A percentile compares a stretch with the other conserved stretches of the same genome.
Evolutionary conservation across 2,888 invertebrate species (phyloP).

Genomic region (Rugalucina vietnamica): DNA sequence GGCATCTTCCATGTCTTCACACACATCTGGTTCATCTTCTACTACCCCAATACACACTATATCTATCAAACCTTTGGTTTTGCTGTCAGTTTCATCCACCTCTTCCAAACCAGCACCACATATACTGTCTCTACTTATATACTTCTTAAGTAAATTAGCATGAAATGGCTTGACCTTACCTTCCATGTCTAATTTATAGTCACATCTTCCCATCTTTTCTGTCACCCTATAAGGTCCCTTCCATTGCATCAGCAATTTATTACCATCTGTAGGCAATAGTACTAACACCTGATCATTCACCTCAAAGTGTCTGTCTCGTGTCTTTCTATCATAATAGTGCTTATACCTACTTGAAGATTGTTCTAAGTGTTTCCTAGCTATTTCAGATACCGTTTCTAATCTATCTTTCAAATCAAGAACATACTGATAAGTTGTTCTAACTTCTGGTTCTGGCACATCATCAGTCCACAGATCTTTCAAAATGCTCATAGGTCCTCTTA

Average conservation of each 20-base stretch:
- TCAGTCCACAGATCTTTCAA: slow-evolving; percentile 18
- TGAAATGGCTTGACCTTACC: slow-evolving; percentile 35
- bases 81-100: not conserved
- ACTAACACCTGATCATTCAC: slow-evolving; percentile 58
- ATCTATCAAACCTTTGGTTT: not conserved
- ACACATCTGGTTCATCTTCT: not conserved
- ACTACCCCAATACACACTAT: not conserved
- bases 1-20: not conserved
- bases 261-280: slow-evolving; percentile 61
- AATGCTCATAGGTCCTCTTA: slow-evolving; percentile 62
- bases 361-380: slow-evolving; percentile 17
- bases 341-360: slow-evolving; percentile 26
- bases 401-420: slow-evolving; percentile 53
- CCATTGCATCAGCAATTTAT: slow-evolving; percentile 61
- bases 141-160: slow-evolving; percentile 50
- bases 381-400: slow-evolving; percentile 44
- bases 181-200: slow-evolving; percentile 44
- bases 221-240: slow-evolving; percentile 41
- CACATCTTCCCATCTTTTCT: slow-evolving; percentile 12
- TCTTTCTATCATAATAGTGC: slow-evolving; percentile 50
- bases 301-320: slow-evolving; percentile 27
- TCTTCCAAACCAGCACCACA: not conserved
- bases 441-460: not conserved
- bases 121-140: slow-evolving; percentile 15
- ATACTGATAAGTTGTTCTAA: slow-evolving; percentile 39